A percentile compares a stretch with the other conserved stretches of the same genome.
Evolutionary conservation across 1,140 invertebrate species (phyloP).

Genomic region (Saccostrea echinata): DNA sequence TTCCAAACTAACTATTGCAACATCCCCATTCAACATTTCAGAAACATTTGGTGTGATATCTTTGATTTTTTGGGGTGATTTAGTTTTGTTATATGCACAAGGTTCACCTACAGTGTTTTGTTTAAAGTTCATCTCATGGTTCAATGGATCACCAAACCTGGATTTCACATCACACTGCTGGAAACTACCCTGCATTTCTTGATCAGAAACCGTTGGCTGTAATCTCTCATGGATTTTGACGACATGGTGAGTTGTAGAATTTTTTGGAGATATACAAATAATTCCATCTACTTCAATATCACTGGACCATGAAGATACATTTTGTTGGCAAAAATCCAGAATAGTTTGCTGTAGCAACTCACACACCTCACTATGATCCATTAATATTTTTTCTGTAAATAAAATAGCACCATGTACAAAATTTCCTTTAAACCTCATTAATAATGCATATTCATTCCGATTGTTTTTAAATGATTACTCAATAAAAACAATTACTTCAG

Average conservation of each 20-base stretch:
- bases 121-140: background rate
- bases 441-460: too few relatives aligned
- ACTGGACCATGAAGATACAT: conserved; percentile 40
- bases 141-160: background rate
- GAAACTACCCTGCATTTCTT: background rate
- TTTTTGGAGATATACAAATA: conserved; percentile 52
- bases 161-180: background rate
- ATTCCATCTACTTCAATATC: conserved; percentile 56
- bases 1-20: background rate
- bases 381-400: conserved; percentile 12
- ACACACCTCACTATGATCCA: conserved; percentile 24
- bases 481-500: too few relatives aligned
- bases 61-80: background rate
- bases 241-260: conserved; percentile 52
- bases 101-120: background rate
- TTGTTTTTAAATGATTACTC: too few relatives aligned
- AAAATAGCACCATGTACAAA: background rate
- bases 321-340: conserved; percentile 48
- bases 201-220: background rate
- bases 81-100: background rate
- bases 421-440: too few relatives aligned
- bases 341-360: conserved; percentile 46
- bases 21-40: background rate
- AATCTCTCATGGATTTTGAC: conserved; percentile 57
- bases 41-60: background rate